Conservation (phyloP, 2,888 invertebrate genomes). For the Periphyllus acericola region DNA sequence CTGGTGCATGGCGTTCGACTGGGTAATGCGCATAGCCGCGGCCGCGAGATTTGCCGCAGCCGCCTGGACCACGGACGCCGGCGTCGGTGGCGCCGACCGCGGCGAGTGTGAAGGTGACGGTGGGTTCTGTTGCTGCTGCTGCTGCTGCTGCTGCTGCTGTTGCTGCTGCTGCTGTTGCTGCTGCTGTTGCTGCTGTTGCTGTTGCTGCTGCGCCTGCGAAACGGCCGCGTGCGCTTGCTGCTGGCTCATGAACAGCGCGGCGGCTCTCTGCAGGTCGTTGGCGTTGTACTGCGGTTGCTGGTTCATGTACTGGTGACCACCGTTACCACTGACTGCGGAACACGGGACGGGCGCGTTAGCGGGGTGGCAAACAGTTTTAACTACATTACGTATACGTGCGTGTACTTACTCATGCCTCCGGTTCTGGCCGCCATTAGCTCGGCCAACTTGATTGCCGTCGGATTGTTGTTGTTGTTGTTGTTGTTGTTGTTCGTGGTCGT, state of each 20-base stretch:
- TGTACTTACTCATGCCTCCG: slow-evolving; percentile 63
- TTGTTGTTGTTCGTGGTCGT: slow-evolving; percentile 70
- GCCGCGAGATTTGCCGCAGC: slow-evolving; percentile 81
- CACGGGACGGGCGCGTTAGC: neutral
- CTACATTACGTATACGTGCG: neutral
- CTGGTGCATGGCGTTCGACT: slow-evolving; percentile 63
- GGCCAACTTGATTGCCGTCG: slow-evolving; percentile 67
- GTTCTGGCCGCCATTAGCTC: slow-evolving; percentile 66
- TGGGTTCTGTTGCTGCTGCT: slow-evolving; percentile 66
- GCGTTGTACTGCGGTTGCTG: slow-evolving; percentile 66
- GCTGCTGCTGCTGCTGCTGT: slow-evolving; percentile 64
- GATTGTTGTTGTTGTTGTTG: slow-evolving; percentile 74
- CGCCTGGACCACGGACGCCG: slow-evolving; percentile 75
- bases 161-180: slow-evolving; percentile 70
- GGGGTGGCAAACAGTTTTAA: neutral
- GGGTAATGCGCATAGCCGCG: slow-evolving; percentile 75
- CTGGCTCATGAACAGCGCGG: slow-evolving; percentile 65
- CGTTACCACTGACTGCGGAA: slow-evolving; percentile 58
- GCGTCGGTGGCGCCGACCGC: slow-evolving; percentile 69
- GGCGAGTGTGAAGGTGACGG: slow-evolving; percentile 68
- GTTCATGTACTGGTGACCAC: slow-evolving; percentile 64
- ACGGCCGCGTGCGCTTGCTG: slow-evolving; percentile 64
- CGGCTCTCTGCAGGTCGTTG: slow-evolving; percentile 66
- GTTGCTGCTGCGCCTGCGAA: slow-evolving; percentile 59
- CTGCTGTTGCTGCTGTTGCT: slow-evolving; percentile 78